Evolutionary conservation across 2,888 invertebrate genomes (phyloP).

Genomic region (Schizaphis graminum): DNA sequence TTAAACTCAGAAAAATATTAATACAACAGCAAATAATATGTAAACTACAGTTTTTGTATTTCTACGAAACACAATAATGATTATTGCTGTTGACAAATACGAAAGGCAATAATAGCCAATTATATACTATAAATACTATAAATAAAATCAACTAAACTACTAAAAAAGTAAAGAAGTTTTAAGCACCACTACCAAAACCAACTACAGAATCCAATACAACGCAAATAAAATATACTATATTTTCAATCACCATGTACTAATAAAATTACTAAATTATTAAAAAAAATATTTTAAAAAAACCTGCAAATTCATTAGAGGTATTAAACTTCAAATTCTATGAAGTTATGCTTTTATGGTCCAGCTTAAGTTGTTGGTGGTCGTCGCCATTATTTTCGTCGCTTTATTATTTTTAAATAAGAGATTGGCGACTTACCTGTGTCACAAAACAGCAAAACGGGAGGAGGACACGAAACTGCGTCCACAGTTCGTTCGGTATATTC

Average conservation of each 20-base stretch:
- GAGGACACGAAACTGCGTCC: conserved; percentile 36
- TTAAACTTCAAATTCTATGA: neutral
- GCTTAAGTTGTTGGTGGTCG: neutral
- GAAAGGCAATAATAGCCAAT: neutral
- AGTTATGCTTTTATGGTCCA: neutral
- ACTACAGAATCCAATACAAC: neutral
- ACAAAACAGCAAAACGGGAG: conserved; percentile 56
- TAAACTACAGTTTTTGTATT: neutral
- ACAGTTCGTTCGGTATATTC: neutral
- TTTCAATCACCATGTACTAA: conserved; percentile 30
- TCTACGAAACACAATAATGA: neutral
- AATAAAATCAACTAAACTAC: conserved; percentile 32
- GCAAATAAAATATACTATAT: neutral
- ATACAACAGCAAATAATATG: neutral
- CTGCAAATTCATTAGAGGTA: neutral
- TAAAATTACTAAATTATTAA: neutral
- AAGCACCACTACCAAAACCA: conserved; percentile 33
- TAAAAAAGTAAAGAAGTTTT: conserved; percentile 33
- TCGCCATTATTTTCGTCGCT: neutral
- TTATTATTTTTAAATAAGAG: neutral
- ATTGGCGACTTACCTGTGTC: conserved; percentile 38
- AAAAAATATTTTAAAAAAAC: neutral
- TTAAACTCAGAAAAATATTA: neutral
- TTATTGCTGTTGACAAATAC: neutral
- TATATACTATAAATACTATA: neutral